Percentiles rank a stretch among this genome's conserved stretches.
Conservation (phyloP, 2,113 vertebrate genomes). For the Corythaixoides concolor region DNA sequence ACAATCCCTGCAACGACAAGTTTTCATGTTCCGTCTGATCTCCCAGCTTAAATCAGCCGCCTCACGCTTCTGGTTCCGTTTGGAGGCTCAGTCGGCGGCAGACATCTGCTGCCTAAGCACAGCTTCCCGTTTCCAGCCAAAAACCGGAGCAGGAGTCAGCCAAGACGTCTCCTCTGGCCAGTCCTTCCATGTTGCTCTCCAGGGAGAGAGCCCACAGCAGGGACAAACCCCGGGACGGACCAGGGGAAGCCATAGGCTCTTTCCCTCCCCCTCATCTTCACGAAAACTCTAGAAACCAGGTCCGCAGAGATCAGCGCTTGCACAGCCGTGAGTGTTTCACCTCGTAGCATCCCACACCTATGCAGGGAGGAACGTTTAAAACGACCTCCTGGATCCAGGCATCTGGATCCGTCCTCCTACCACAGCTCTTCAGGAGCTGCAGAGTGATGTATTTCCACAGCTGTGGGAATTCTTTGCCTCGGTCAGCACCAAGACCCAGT, state of each 20-base stretch:
- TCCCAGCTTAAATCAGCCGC: not conserved
- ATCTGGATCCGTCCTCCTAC: not conserved
- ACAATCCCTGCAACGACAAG: not conserved
- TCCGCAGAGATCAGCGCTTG: not conserved
- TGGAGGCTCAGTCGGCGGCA: not conserved
- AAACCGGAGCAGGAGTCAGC: not conserved
- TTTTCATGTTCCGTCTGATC: not conserved
- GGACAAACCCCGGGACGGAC: not conserved
- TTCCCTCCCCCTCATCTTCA: not conserved
- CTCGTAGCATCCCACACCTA: not conserved
- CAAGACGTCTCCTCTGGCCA: not conserved
- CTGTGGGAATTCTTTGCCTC: not conserved
- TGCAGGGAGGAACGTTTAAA: not conserved
- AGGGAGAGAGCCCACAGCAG: not conserved
- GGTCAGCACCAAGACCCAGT: not conserved
- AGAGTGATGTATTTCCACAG: rapidly evolving
- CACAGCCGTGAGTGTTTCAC: not conserved
- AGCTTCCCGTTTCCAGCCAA: not conserved
- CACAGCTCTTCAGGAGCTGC: not conserved
- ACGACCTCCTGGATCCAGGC: not conserved
- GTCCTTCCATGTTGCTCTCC: not conserved
- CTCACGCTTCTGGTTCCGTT: not conserved
- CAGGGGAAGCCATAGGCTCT: not conserved
- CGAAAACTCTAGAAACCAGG: not conserved
- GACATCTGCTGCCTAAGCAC: not conserved